These are phyloP conservation scores for Mesorhabditis spiculigera DNA, from an alignment of 2,888 invertebrate genomes.

Conservation along the genomic window DNA sequence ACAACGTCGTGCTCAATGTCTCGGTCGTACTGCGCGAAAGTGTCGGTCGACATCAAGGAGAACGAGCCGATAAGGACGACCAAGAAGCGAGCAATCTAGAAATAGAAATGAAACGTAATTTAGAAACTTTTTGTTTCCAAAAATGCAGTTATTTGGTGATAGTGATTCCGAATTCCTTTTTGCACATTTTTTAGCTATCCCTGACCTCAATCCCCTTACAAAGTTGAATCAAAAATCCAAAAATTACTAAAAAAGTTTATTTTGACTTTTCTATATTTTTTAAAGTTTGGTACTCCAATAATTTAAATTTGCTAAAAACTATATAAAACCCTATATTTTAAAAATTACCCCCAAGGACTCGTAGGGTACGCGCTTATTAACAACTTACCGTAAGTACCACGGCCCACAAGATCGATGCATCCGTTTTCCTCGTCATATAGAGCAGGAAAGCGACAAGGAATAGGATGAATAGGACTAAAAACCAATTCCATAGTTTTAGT, in stretches of 20 bases:
- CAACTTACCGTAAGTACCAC: neutral
- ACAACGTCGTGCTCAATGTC: neutral
- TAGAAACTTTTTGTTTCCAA: no score
- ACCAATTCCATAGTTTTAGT: neutral
- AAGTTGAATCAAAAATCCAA: neutral
- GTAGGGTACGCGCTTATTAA: neutral
- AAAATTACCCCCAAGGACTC: no score
- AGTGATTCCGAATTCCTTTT: neutral
- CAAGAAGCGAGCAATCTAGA: neutral
- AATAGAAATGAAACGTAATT: neutral
- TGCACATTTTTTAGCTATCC: neutral
- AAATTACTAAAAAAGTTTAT: no score
- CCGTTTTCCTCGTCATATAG: neutral
- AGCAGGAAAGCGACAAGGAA: neutral
- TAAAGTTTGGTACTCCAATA: no score
- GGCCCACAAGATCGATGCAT: neutral
- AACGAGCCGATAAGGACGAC: constrained; percentile 2
- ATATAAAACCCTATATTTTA: no score
- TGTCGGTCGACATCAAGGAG: constrained; percentile 6
- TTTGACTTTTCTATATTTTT: no score
- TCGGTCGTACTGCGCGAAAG: neutral
- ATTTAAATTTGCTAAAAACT: no score
- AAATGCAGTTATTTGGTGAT: no score
- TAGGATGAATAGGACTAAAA: neutral
- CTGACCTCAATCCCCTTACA: neutral